phyloP scores from a whole-genome alignment of 2,888 invertebrate species.

The Perithous albicinctus region DNA sequence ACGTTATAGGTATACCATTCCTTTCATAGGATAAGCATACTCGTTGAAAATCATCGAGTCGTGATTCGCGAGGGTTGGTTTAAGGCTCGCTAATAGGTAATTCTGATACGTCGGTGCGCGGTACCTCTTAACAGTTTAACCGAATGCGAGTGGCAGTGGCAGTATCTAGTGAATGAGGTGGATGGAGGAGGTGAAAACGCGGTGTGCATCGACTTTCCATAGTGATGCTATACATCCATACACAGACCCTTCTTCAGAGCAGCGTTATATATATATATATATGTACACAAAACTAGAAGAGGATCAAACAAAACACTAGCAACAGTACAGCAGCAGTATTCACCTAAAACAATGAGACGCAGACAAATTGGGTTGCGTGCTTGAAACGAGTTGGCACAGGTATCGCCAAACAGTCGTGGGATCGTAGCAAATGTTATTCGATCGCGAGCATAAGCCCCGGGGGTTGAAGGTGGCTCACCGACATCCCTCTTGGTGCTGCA shows the following conservation, averaged over 20 bases:
- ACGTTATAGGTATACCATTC: neutral
- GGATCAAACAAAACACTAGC: constrained; percentile 10
- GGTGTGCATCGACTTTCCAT: constrained; percentile 42
- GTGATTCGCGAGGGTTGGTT: constrained; percentile 50
- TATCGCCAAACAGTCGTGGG: constrained; percentile 84
- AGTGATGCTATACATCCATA: neutral
- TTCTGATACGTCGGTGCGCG: constrained; percentile 49
- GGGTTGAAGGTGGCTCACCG: constrained; percentile 54
- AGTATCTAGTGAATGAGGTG: neutral
- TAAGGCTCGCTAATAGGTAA: constrained; percentile 51
- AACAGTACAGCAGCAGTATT: constrained; percentile 10
- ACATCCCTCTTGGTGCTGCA: constrained; percentile 49
- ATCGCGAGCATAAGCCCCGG: constrained; percentile 63
- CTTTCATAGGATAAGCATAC: constrained; percentile 32
- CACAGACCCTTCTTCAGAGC: neutral
- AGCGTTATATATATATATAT: neutral
- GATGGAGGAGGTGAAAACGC: constrained; percentile 33
- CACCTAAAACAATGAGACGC: constrained; percentile 82
- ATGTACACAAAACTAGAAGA: constrained; percentile 27
- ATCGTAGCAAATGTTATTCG: constrained; percentile 82
- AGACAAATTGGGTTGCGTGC: constrained; percentile 84
- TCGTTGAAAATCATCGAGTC: constrained; percentile 27
- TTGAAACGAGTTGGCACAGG: constrained; percentile 84
- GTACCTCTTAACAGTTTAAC: constrained; percentile 63
- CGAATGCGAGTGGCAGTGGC: constrained; percentile 51